Base-by-base conservation (phyloP, 2,888 invertebrate species). In the Phasia obesa region DNA sequence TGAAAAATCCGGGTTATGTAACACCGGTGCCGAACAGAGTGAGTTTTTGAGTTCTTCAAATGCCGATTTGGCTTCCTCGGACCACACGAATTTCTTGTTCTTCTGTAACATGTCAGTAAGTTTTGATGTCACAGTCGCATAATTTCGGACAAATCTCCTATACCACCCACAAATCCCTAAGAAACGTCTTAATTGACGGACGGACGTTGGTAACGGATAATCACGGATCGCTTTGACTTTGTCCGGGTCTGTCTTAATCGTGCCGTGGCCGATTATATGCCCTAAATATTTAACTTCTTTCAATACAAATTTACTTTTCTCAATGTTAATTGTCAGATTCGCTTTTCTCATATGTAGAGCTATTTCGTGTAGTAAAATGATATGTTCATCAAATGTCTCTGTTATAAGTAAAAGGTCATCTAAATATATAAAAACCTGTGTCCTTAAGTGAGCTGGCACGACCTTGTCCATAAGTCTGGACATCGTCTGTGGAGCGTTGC, bases 101-200 rank as follows among this genome's bases (percentile, higher is more conserved):
- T 69, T 69, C 13, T 53, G 65, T 35, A 67, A 35, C 65, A 67
- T 49, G 35, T 67, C 53, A 2, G 65, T 53, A 11, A 67, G 9
- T 23, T 38, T 38, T n/a, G 60, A 13, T n/a, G 60, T 60, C 7
- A 60, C 38, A n/a, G 60, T 60, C 21, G 51, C 49, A 53, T 31
- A 67, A 67, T 67, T 53, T 6, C 42, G 9, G 6, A 67, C 42
- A 38, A 57, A 70, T 1, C 53, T 9, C 9, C 67, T 19, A 9
- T 67, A 67, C 67, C 53, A 67, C 1, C 53, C 53, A 67, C 67
- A 67, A 15, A 53, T 38, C 6, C 65, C 65, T 11, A 65, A 21
- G 21, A 55, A 53, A 25, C 67, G 23, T 25, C 57, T 55, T 44
- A 70, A 19, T 19, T 70, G 69, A 13, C 69, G 44, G 19, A 57